Evolutionary conservation across 92 coral and sea anemone species (phyloP).

Genomic region (Ricordea florida): DNA sequence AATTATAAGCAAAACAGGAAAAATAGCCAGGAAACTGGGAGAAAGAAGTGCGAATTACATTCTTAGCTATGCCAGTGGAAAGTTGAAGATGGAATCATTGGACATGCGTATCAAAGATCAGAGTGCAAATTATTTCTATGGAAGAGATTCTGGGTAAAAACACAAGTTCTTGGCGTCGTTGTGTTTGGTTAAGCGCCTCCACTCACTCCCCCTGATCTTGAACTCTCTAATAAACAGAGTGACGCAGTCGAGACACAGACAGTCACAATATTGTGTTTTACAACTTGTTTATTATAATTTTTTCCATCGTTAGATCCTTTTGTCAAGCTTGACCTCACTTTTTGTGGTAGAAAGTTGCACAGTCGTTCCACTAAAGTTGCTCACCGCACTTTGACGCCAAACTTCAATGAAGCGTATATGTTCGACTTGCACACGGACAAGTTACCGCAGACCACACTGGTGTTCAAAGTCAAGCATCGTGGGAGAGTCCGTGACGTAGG

Average conservation of each 20-base stretch:
- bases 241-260: neutral
- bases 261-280: neutral
- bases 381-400: conserved; percentile 64
- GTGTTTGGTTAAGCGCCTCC: no score
- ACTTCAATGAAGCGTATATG: conserved; percentile 69
- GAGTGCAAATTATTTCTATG: no score
- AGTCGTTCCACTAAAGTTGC: conserved; percentile 73
- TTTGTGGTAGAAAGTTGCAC: conserved; percentile 69
- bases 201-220: no score
- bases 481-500: conserved; percentile 59
- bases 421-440: conserved; percentile 84
- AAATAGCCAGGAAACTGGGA: no score
- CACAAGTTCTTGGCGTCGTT: no score
- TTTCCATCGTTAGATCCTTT: conserved; percentile 69
- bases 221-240: neutral
- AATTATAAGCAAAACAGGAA: no score
- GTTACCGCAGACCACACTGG: conserved; percentile 79
- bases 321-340: conserved; percentile 78
- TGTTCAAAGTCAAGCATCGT: conserved; percentile 81
- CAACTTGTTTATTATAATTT: neutral
- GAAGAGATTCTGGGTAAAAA: no score
- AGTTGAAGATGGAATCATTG: no score
- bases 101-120: no score
- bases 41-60: no score
- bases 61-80: no score